These are phyloP conservation scores for Eutolmus rufibarbis DNA, from an alignment of 2,888 invertebrate species.

Conservation along the genomic window DNA sequence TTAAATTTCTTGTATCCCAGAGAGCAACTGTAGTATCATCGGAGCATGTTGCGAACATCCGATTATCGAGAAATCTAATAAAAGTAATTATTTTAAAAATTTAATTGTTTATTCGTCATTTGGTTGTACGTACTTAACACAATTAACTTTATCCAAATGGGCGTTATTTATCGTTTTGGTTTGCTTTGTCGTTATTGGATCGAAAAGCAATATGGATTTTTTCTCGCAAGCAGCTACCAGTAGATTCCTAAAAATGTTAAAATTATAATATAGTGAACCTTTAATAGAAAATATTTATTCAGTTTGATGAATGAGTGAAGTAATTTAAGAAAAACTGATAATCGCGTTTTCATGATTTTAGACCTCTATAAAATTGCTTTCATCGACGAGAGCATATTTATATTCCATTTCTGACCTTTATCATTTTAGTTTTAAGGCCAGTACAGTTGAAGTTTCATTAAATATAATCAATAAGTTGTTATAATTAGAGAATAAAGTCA, in stretches of 20 bases:
- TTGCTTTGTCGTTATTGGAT: conserved; percentile 80
- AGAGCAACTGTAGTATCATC: conserved; percentile 92
- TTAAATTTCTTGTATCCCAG: conserved; percentile 90
- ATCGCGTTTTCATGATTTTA: too few species aligned
- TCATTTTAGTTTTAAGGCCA: not conserved
- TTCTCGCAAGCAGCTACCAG: conserved; percentile 92
- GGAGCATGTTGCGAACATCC: conserved; percentile 91
- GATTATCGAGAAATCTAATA: conserved; percentile 81
- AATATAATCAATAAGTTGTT: not conserved
- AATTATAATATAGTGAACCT: not conserved
- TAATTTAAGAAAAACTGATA: too few species aligned
- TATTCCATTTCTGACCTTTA: not conserved
- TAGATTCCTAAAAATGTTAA: conserved; percentile 68
- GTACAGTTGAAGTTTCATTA: not conserved
- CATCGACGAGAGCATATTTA: not conserved
- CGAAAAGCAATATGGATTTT: conserved; percentile 85
- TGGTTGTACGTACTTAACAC: conserved; percentile 76
- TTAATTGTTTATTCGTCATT: not conserved
- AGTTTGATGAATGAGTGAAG: not conserved
- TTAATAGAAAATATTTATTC: not conserved
- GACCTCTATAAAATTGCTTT: not conserved
- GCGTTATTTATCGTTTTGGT: conserved; percentile 80
- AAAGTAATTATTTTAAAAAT: not conserved
- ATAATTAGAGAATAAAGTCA: not conserved
- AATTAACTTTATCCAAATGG: conserved; percentile 90